Evolutionary conservation across 2,888 invertebrate species (phyloP).

Genomic region (Dryadula phaetusa): DNA sequence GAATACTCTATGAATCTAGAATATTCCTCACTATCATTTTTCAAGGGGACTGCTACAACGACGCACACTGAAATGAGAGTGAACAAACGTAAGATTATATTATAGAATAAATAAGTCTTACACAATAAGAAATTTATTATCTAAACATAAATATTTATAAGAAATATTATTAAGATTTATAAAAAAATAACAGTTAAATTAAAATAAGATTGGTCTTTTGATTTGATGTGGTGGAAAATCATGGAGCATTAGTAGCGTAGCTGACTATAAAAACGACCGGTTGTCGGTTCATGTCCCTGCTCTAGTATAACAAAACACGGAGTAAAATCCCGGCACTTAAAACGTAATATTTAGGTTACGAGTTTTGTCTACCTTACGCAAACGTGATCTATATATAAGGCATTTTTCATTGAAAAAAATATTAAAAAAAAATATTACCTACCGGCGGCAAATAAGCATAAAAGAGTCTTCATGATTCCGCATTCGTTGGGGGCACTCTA

Average conservation of each 20-base stretch:
- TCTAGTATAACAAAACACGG: too few relatives aligned
- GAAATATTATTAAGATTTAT: too few relatives aligned
- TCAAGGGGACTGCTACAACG: conserved; percentile 45
- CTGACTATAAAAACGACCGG: too few relatives aligned
- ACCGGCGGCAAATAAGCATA: background rate
- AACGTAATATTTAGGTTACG: background rate
- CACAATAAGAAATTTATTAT: background rate
- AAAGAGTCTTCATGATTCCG: conserved; percentile 10
- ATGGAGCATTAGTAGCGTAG: too few relatives aligned
- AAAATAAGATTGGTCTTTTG: too few relatives aligned
- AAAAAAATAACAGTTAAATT: too few relatives aligned
- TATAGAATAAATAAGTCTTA: background rate
- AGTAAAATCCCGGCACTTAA: too few relatives aligned
- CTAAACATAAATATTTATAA: too few relatives aligned
- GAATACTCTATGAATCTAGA: conserved; percentile 56
- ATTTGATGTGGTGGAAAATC: too few relatives aligned
- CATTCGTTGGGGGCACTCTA: conserved; percentile 6
- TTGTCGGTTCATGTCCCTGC: too few relatives aligned
- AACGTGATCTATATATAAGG: too few relatives aligned
- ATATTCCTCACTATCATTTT: conserved; percentile 47
- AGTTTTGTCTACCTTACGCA: background rate
- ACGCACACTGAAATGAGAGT: conserved; percentile 47
- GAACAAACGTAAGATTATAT: background rate
- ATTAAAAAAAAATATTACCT: background rate
- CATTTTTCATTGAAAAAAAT: background rate